Conservation (phyloP, 1,140 invertebrate genomes). For the Atta texana region DNA sequence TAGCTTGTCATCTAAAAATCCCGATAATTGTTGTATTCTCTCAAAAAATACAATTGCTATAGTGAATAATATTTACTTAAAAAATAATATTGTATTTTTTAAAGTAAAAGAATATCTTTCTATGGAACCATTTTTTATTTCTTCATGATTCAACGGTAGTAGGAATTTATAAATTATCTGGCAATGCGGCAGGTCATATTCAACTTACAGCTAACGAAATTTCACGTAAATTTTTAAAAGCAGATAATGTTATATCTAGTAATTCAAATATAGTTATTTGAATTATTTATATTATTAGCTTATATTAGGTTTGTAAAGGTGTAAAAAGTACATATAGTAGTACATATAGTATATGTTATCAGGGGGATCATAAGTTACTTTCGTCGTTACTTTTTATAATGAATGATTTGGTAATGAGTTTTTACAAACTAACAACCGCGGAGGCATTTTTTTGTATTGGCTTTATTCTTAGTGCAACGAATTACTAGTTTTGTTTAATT, state of each 20-base stretch:
- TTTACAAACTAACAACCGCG: too few species aligned
- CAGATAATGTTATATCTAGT: conserved; percentile 16
- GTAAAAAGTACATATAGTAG: not conserved
- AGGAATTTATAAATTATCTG: not conserved
- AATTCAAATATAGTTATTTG: conserved; percentile 19
- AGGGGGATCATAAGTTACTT: too few species aligned
- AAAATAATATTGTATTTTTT: not conserved
- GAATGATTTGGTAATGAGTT: too few species aligned
- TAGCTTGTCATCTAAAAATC: too few species aligned
- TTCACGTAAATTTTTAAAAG: conserved; percentile 17
- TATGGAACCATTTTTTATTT: not conserved
- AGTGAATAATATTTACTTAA: conserved; percentile 13
- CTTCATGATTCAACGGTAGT: not conserved
- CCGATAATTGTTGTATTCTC: not conserved
- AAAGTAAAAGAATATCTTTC: not conserved
- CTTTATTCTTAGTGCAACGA: too few species aligned
- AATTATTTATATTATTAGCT: too few species aligned
- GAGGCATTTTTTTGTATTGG: too few species aligned
- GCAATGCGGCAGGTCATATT: not conserved
- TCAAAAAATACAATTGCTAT: not conserved
- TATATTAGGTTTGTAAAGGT: not conserved
- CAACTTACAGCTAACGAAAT: conserved; percentile 1
- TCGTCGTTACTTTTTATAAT: too few species aligned
- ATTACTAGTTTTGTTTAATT: too few species aligned
- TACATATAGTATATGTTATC: too few species aligned